Evolutionary conservation across 2,888 invertebrate species (phyloP).

Genomic region (Geotrupes spiniger): DNA sequence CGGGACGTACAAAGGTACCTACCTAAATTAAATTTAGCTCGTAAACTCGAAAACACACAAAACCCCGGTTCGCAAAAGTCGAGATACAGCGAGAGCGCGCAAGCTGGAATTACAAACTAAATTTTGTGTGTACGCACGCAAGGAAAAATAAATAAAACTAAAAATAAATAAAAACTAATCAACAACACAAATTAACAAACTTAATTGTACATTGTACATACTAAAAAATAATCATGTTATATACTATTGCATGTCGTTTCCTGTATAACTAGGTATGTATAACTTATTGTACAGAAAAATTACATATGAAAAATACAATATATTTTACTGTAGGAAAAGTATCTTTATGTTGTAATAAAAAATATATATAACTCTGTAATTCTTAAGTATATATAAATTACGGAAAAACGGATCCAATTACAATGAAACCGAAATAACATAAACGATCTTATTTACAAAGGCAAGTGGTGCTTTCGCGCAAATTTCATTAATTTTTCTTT

Average conservation of each 20-base stretch:
- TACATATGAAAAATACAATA: constrained; percentile 21
- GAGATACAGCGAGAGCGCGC: constrained; percentile 1
- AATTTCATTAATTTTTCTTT: too few species aligned
- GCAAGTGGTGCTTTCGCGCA: constrained; percentile 5
- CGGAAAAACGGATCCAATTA: neutral
- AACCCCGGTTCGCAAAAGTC: constrained; percentile 7
- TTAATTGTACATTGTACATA: constrained; percentile 49
- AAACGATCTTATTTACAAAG: constrained; percentile 3
- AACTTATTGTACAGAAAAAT: constrained; percentile 21
- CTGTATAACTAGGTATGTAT: constrained; percentile 13
- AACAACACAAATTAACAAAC: constrained; percentile 37
- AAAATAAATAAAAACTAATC: constrained; percentile 36
- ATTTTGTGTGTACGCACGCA: constrained; percentile 10
- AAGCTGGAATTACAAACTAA: neutral
- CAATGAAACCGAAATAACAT: neutral
- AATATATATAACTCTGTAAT: constrained; percentile 20
- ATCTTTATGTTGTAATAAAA: constrained; percentile 15
- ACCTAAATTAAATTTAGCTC: constrained; percentile 28
- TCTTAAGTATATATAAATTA: constrained; percentile 15
- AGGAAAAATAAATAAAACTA: neutral
- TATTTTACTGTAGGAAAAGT: constrained; percentile 17
- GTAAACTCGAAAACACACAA: too few species aligned
- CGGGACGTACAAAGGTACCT: constrained; percentile 35
- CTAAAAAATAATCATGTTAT: constrained; percentile 30
- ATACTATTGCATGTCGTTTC: constrained; percentile 22